Percentiles rank a stretch among this genome's conserved stretches.
Conservation (phyloP, 1,140 invertebrate species). For the Neodiprion lecontei region DNA sequence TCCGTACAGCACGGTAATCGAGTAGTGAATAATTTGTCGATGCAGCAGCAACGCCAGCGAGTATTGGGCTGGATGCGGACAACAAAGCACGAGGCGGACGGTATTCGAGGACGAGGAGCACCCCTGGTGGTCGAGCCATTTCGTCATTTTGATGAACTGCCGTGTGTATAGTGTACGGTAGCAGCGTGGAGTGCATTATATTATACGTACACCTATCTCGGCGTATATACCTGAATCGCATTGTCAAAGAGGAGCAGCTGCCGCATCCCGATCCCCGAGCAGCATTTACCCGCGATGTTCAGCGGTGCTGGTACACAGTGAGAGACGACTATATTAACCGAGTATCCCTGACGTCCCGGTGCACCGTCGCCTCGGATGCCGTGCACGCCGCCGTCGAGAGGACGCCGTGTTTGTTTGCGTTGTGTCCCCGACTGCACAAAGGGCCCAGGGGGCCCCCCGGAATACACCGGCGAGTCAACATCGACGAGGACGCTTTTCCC, state of each 20-base stretch:
- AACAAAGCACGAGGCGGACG: constrained; percentile 9
- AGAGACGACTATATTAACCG: constrained; percentile 53
- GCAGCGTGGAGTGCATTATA: constrained; percentile 51
- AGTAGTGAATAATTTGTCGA: too few relatives aligned
- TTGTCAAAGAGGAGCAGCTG: constrained; percentile 57
- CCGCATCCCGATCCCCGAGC: background rate
- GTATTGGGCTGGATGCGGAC: background rate
- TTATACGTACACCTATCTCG: constrained; percentile 41
- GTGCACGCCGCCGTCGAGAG: constrained; percentile 21
- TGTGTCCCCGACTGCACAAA: constrained; percentile 50
- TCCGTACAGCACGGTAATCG: too few relatives aligned
- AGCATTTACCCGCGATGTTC: too few relatives aligned
- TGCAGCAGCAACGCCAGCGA: too few relatives aligned
- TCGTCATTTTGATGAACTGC: constrained; percentile 57
- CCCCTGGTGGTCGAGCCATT: constrained; percentile 36
- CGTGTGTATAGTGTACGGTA: constrained; percentile 37
- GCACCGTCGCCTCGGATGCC: background rate
- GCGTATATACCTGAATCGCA: constrained; percentile 43
- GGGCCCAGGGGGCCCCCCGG: constrained; percentile 49
- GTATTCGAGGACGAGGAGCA: constrained; percentile 21
- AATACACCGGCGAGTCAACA: constrained; percentile 58
- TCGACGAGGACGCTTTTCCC: constrained; percentile 49
- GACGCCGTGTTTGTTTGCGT: constrained; percentile 56
- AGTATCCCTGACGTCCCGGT: background rate
- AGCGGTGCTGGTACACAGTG: too few relatives aligned